A percentile compares a stretch with the other conserved stretches of the same genome.
phyloP scores from a whole-genome alignment of 2,888 invertebrate genomes.

The Barypeithes pellucidus region DNA sequence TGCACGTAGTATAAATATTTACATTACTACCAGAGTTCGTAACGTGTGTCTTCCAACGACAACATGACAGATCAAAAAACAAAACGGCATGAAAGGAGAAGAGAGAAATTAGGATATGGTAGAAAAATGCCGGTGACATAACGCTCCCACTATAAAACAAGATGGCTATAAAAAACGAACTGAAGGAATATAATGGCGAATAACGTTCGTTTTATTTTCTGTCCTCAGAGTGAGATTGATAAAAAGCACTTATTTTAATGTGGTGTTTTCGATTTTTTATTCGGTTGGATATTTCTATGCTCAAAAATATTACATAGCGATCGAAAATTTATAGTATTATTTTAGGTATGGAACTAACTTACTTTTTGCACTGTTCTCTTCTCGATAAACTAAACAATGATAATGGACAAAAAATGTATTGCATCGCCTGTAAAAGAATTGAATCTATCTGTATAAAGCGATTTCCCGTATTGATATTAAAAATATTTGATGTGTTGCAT shows the following conservation, averaged over 20 bases:
- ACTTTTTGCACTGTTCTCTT: no score
- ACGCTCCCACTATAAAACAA: not conserved
- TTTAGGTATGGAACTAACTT: no score
- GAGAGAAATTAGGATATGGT: conserved; percentile 16
- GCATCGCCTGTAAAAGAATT: no score
- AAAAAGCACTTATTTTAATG: conserved; percentile 11
- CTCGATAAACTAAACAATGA: no score
- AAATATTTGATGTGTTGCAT: no score
- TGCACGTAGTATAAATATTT: not conserved
- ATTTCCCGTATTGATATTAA: no score
- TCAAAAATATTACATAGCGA: not conserved
- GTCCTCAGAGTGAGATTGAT: conserved; percentile 19
- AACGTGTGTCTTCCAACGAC: not conserved
- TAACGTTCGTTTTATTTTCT: conserved; percentile 13
- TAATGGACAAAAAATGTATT: no score
- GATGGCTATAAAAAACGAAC: not conserved
- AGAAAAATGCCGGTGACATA: conserved; percentile 6
- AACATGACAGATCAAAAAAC: not conserved
- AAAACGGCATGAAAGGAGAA: conserved; percentile 11
- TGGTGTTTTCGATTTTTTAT: conserved; percentile 14
- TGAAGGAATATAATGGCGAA: conserved; percentile 23
- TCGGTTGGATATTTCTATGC: conserved; percentile 3
- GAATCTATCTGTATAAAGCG: no score
- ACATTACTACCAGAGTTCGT: not conserved
- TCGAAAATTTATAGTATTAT: not conserved